Evolutionary conservation across 1,140 invertebrate genomes (phyloP).

Genomic region (Adelges cooleyi): DNA sequence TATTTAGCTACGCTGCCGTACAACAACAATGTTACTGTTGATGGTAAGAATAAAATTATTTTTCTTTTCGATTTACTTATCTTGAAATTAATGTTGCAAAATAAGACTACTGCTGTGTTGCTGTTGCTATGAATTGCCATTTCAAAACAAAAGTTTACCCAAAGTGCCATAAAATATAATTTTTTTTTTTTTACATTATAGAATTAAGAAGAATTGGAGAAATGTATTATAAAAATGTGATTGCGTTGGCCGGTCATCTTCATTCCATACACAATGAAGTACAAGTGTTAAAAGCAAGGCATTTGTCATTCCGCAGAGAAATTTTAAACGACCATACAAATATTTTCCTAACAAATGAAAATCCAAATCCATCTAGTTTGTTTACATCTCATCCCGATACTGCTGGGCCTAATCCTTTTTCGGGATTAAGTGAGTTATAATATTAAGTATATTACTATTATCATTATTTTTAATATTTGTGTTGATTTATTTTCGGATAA

Average conservation of each 20-base stretch:
- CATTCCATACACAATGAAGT: conserved; percentile 60
- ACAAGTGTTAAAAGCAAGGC: conserved; percentile 69
- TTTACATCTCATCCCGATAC: conserved; percentile 11
- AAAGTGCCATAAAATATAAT: conserved; percentile 15
- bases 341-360: conserved; percentile 51
- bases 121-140: no score
- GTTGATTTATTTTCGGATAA: background rate
- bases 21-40: conserved; percentile 51
- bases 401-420: conserved; percentile 19
- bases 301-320: conserved; percentile 64
- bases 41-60: conserved; percentile 41
- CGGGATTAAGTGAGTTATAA: conserved; percentile 9
- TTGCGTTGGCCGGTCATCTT: conserved; percentile 69
- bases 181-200: conserved; percentile 33
- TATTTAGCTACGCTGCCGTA: conserved; percentile 56
- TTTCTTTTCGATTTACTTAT: no score
- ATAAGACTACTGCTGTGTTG: no score
- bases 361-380: background rate
- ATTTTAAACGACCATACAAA: conserved; percentile 65
- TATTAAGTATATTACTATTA: no score
- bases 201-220: conserved; percentile 50
- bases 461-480: background rate
- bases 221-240: conserved; percentile 64
- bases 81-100: no score
- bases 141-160: no score